Base-by-base conservation (phyloP, 2,888 invertebrate species). In the Nycteola revayana region DNA sequence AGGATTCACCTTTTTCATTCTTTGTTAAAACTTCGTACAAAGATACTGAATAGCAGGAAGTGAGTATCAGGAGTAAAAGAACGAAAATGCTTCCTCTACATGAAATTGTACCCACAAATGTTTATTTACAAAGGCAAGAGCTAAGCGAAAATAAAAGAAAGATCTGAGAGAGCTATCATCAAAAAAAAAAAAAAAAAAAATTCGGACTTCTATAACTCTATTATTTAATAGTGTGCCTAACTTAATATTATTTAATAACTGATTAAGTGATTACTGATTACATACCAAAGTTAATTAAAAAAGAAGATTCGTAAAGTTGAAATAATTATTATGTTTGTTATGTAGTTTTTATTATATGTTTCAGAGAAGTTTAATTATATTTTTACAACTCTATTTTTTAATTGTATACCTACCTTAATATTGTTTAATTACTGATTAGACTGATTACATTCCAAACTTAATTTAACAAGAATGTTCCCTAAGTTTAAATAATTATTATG, bases 121-220 rank as follows among this genome's bases (percentile, higher is more conserved):
- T 6, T 5, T 18, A 18, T 18, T 5, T 3, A 3, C 18, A 18
- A 5, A 18, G 14, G 8, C 7, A 14, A 10, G 8, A 27, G 14
- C 3, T 27, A 7, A 27, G 18, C 6, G 18, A 18, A 18, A 18
- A 18, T 18, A 18, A 18, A 6, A 18, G 6, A 18, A 18, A 18
- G 18, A 18, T 18, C 18, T 18, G 6, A 18, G 6, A 18, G 18
- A 18, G 6, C 18, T 18, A 18, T 6, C 6, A 18, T 5, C 18
- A 18, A 18, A 18, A 6, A 18, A 18, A 18, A 6, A 18, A 34
- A n/a, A 24, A 20, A 20, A 23, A 10, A 24, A 9, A 24, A 11
- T 28, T 27, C 11, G 14, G 34, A 34, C 14, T 28, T 28, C 24
- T 14, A 17, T 28, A 18, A 11, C 9, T 7, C 10, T 10, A 18